phyloP scores from a whole-genome alignment of 2,888 invertebrate genomes.

The Hirtodrosophila trivittata region DNA sequence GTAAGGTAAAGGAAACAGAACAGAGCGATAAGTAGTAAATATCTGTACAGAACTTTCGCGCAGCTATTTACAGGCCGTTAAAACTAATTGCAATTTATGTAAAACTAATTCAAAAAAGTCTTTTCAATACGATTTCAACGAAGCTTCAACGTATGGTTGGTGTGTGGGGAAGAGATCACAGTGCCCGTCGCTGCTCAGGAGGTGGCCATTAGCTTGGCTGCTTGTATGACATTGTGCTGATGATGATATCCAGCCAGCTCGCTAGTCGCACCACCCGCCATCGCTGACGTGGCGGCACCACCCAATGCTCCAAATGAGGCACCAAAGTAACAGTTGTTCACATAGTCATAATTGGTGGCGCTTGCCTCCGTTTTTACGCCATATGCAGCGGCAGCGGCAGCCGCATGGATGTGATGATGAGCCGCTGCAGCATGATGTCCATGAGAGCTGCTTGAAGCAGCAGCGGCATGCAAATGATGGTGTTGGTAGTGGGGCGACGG shows the following conservation, averaged over 20 bases:
- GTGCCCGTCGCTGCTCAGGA: constrained; percentile 85
- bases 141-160: constrained; percentile 41
- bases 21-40: constrained; percentile 29
- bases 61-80: constrained; percentile 54
- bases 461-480: constrained; percentile 72
- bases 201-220: constrained; percentile 92
- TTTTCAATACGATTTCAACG: constrained; percentile 69
- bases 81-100: constrained; percentile 46
- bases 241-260: constrained; percentile 91
- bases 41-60: constrained; percentile 60
- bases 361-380: constrained; percentile 83
- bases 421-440: constrained; percentile 71
- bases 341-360: constrained; percentile 83
- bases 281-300: constrained; percentile 76
- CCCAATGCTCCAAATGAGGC: constrained; percentile 82
- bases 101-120: constrained; percentile 63
- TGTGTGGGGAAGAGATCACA: constrained; percentile 59
- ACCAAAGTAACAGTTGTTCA: constrained; percentile 84
- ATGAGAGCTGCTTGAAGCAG: constrained; percentile 63
- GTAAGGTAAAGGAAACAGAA: constrained; percentile 18
- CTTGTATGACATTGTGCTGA: constrained; percentile 93
- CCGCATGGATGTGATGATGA: constrained; percentile 76
- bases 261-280: constrained; percentile 81
- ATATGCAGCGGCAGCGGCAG: constrained; percentile 70
- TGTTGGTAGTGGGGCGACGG: constrained; percentile 82